phyloP scores from a whole-genome alignment of 1,140 invertebrate genomes.

The Anastrepha ludens region DNA sequence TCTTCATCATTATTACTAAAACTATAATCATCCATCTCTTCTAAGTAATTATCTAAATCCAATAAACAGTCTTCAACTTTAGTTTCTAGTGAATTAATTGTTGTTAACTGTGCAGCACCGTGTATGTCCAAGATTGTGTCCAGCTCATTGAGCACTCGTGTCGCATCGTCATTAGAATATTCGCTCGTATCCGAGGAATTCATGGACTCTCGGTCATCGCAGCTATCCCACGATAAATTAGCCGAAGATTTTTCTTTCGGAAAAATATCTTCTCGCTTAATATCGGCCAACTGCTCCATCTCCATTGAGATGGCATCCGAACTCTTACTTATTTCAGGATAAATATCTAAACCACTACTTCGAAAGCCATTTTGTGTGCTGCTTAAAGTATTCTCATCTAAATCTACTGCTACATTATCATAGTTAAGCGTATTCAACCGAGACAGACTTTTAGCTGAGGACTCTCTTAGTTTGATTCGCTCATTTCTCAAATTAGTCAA shows the following conservation, averaged over 20 bases:
- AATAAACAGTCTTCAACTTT: constrained; percentile 71
- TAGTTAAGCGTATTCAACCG: constrained; percentile 43
- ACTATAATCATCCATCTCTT: constrained; percentile 66
- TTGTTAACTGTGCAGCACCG: not conserved
- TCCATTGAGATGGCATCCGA: constrained; percentile 5
- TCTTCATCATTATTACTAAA: constrained; percentile 35
- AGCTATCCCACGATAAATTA: constrained; percentile 13
- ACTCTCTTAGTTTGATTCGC: not conserved
- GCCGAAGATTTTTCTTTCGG: not conserved
- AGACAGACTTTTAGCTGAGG: constrained; percentile 2
- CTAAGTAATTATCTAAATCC: constrained; percentile 72
- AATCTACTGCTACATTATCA: constrained; percentile 21
- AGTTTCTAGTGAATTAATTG: constrained; percentile 58
- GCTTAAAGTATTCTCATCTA: constrained; percentile 11
- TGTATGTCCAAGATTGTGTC: constrained; percentile 69
- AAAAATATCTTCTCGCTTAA: not conserved
- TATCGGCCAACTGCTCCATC: not conserved
- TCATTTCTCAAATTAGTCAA: not conserved
- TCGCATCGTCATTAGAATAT: constrained; percentile 60
- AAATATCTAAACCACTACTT: constrained; percentile 3
- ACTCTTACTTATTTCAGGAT: constrained; percentile 25
- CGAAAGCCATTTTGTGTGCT: not conserved
- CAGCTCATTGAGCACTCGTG: constrained; percentile 62
- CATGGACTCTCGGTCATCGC: not conserved
- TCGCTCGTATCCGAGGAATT: not conserved